Percentiles rank a stretch among this genome's conserved stretches.
These are phyloP conservation scores for Anguilla pacifica DNA, from an alignment of 2,797 vertebrate species.

Conservation along the genomic window DNA sequence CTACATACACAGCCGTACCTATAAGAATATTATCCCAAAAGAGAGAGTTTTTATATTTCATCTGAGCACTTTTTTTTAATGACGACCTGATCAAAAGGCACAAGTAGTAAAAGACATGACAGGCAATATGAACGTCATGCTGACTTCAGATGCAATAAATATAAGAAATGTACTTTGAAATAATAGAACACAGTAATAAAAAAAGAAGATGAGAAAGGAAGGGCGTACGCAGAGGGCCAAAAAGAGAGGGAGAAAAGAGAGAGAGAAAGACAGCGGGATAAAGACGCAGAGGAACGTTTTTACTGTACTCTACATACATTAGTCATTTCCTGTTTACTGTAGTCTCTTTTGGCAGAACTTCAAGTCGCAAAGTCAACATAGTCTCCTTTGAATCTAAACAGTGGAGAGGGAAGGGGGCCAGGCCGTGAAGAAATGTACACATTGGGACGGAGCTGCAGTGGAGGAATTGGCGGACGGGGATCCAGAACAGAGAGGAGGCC, in stretches of 20 bases:
- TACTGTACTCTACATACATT: not conserved
- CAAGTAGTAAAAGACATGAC: too few relatives aligned
- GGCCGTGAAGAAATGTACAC: not conserved
- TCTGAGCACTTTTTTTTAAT: too few relatives aligned
- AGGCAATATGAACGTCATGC: too few relatives aligned
- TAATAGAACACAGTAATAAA: too few relatives aligned
- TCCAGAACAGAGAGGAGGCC: not conserved
- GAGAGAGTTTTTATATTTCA: too few relatives aligned
- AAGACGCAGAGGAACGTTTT: not conserved
- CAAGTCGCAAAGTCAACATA: not conserved
- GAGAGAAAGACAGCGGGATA: not conserved
- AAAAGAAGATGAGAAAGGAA: not conserved
- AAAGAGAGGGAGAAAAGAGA: not conserved
- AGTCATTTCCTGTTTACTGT: slow-evolving; percentile 4
- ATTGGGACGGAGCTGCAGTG: not conserved
- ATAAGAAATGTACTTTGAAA: too few relatives aligned
- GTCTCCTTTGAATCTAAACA: not conserved
- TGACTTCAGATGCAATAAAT: too few relatives aligned
- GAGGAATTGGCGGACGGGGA: not conserved
- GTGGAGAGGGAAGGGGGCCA: not conserved
- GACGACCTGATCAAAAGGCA: too few relatives aligned
- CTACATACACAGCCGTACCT: too few relatives aligned
- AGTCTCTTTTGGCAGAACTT: not conserved
- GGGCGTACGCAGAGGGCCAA: not conserved
- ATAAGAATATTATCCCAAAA: too few relatives aligned